Percentiles rank a stretch among this genome's conserved stretches.
These are phyloP conservation scores for Dipodomys ordii DNA, from an alignment of 2,113 vertebrate species.

Conservation along the genomic window DNA sequence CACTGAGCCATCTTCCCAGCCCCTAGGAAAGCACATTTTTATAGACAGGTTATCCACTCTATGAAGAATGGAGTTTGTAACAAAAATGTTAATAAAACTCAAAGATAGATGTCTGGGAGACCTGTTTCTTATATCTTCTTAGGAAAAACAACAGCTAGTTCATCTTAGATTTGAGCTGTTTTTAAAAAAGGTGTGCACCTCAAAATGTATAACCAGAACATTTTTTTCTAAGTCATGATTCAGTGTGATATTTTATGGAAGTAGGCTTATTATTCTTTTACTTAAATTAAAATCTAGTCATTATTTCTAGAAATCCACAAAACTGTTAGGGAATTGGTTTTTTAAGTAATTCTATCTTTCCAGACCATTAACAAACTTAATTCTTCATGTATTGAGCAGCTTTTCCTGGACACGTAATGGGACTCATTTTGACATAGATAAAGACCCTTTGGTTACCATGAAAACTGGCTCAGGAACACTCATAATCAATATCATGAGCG, in stretches of 20 bases:
- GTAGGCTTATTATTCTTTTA: background rate
- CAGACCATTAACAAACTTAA: slow-evolving; percentile 45
- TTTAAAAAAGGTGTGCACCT: background rate
- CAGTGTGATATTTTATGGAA: background rate
- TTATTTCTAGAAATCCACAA: slow-evolving; percentile 26
- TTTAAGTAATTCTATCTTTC: slow-evolving; percentile 32
- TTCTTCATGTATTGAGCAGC: slow-evolving; percentile 84
- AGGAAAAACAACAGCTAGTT: slow-evolving; percentile 66
- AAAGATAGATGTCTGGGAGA: slow-evolving; percentile 53
- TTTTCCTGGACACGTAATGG: slow-evolving; percentile 98
- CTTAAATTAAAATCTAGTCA: slow-evolving; percentile 23
- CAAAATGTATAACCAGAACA: background rate
- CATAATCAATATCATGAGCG: slow-evolving; percentile 93
- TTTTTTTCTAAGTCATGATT: slow-evolving; percentile 49
- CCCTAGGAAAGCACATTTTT: slow-evolving; percentile 71
- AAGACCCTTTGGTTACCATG: slow-evolving; percentile 93
- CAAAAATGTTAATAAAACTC: slow-evolving; percentile 83
- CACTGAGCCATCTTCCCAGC: no score
- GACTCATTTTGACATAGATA: slow-evolving; percentile 95
- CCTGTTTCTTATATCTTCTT: slow-evolving; percentile 8
- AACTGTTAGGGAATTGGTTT: background rate
- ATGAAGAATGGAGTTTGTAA: slow-evolving; percentile 72
- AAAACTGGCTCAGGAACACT: slow-evolving; percentile 94
- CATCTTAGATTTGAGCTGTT: slow-evolving; percentile 38
- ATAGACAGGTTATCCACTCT: slow-evolving; percentile 76